Evolutionary conservation across 2,113 vertebrate genomes (phyloP), one percentile per base, ranked within the genome.

Genomic region (Pycnonotus jocosus): DNA sequence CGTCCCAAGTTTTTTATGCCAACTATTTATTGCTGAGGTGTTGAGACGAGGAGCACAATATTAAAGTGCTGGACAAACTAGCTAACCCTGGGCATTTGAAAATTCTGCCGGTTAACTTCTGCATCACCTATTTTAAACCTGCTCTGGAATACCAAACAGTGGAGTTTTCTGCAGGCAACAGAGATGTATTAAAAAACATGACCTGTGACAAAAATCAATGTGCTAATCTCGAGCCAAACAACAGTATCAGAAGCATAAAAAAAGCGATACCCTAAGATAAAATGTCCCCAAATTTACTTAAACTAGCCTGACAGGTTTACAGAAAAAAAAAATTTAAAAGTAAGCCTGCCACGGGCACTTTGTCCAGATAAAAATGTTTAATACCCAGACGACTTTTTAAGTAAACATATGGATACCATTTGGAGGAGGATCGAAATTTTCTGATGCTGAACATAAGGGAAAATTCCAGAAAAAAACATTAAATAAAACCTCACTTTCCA

Each of bases 131-230:
- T 87, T 96, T 70, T 85, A 91, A 95, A 96, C 80, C 70, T 47
- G 76, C 35, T 66, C 24, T 53, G 64, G 90, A 96, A 96, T 85
- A 92, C 76, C 6, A 45, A 96, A 73, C 35, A 96, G 78, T 62
- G 81, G 40, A 83, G 64, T 94, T 95, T 96, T 97, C 97, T 96
- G 86, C 95, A 97, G 81, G 84, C 95, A 97, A 93, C 90, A 93
- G 65, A 94, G 76, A 97, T 95, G 94, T 98, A 97, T 97, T 95
- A 96, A 98, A 98, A 98, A 98, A 96, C 97, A 98, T 96, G 96
- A 97, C 97, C 95, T 97, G 95, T 95, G 96, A 98, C 97, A 97
- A 97, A 98, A 98, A 98, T 98, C 98, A 97, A 96, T 98, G 97
- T 87, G 87, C 90, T 98, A 97, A 98, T 98, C 97, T 98, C 93